These are phyloP conservation scores for Bombyx mori DNA, from an alignment of 1,140 invertebrate genomes.

Conservation along the genomic window ASM3026992v2 NC_085111.1:15817001-15817500, in stretches of 20 bases:
- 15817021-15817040: too few relatives aligned
- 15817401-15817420: conserved; percentile 25
- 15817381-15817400: too few relatives aligned
- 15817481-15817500: conserved; percentile 93
- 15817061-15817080: too few relatives aligned
- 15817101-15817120: too few relatives aligned
- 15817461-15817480: conserved; percentile 94
- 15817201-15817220: conserved; percentile 17
- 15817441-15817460: conserved; percentile 89
- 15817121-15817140: conserved; percentile 50
- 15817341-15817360: not conserved
- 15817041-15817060: too few relatives aligned
- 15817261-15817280: conserved; percentile 74
- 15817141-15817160: conserved; percentile 64
- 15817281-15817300: conserved; percentile 50
- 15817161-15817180: conserved; percentile 64
- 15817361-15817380: too few relatives aligned
- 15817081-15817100: too few relatives aligned
- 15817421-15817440: conserved; percentile 74
- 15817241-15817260: conserved; percentile 74
- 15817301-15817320: conserved; percentile 61
- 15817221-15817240: conserved; percentile 61
- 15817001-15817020: too few relatives aligned
- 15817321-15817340: conserved; percentile 58
- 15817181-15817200: conserved; percentile 34